Percentiles rank a stretch among this genome's conserved stretches.
These are phyloP conservation scores for Limnephilus marmoratus DNA, from an alignment of 2,888 invertebrate species.

Conservation along the genomic window DNA sequence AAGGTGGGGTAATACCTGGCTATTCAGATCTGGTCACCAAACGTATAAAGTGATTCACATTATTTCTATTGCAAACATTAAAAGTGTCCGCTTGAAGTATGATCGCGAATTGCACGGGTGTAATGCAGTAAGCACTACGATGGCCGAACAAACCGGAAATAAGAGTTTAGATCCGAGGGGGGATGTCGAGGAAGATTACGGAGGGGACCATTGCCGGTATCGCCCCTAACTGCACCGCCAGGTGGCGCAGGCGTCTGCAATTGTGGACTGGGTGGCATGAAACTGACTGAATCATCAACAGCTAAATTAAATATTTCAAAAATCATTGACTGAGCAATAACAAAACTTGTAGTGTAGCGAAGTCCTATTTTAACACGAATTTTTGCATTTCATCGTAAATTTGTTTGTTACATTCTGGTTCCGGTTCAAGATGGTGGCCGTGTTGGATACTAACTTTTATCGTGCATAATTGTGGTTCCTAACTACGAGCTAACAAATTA, in stretches of 20 bases:
- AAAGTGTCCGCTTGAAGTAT: not conserved
- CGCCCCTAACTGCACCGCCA: conserved; percentile 53
- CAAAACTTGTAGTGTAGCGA: too few species aligned
- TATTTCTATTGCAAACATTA: not conserved
- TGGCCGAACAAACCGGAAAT: conserved; percentile 44
- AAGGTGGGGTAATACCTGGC: too few species aligned
- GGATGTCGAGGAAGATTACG: conserved; percentile 44
- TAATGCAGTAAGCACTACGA: not conserved
- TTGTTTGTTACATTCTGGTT: too few species aligned
- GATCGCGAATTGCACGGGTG: not conserved
- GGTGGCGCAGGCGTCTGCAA: conserved; percentile 56
- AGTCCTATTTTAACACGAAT: too few species aligned
- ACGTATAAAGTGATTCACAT: not conserved
- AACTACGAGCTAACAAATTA: too few species aligned
- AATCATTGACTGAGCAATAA: too few species aligned
- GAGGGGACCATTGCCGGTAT: conserved; percentile 48
- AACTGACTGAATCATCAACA: not conserved
- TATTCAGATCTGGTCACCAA: too few species aligned
- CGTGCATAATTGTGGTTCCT: too few species aligned
- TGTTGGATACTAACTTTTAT: too few species aligned
- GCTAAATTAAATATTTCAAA: not conserved
- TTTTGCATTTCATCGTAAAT: too few species aligned
- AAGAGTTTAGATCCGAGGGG: conserved; percentile 38
- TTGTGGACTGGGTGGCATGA: conserved; percentile 16
- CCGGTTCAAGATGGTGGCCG: too few species aligned